Evolutionary conservation across 2,797 vertebrate species (phyloP), one percentile per base, ranked within the genome.

Genomic region (Oryzias dopingdopingensis): DNA sequence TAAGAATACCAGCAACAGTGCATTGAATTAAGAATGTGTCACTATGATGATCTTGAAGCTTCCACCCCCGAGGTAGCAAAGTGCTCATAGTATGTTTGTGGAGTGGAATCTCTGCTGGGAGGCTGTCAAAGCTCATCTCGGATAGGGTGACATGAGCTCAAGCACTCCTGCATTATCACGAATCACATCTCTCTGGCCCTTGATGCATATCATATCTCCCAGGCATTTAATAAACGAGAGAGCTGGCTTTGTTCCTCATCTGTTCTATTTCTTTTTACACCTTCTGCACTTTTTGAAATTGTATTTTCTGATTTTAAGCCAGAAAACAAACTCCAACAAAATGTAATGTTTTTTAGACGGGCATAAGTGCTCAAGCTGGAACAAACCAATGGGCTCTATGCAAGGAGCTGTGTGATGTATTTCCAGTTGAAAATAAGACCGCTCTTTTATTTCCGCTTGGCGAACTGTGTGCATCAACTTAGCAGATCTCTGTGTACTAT

Each of bases 71-170:
- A 67, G 67, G 76, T 79, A 69, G 61, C 74, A 70, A 79, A 74
- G 45, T 65, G 59, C 63, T 80, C 67, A 42, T 44, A 64, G 78
- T 79, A 75, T 75, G 74, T 75, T 72, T 72, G 69, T 54, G 6
- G 52, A 59, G 59, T 69, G 58, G 60, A 72, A 72, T 61, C 66
- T 80, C 8, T 43, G 74, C 76, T 72, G 57, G 42, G 57, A 76
- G 75, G 74, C 69, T 89, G 88, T 86, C 86, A 82, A 62, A 80
- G 65, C 76, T 81, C 72, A 85, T 90, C 71, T 67, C 42, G 1
- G 72, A 50, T 50, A 22, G 52, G 67, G 74, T 84, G 85, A 85
- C 76, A 79, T 86, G 82, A 46, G 60, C 75, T 66, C 54, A 44
- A 76, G 75, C 75, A 75, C 76, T 72, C 64, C 80, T 40, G 55